Evolutionary conservation across 1,140 invertebrate genomes (phyloP).

Genomic region (Dufourea novaeangliae): DNA sequence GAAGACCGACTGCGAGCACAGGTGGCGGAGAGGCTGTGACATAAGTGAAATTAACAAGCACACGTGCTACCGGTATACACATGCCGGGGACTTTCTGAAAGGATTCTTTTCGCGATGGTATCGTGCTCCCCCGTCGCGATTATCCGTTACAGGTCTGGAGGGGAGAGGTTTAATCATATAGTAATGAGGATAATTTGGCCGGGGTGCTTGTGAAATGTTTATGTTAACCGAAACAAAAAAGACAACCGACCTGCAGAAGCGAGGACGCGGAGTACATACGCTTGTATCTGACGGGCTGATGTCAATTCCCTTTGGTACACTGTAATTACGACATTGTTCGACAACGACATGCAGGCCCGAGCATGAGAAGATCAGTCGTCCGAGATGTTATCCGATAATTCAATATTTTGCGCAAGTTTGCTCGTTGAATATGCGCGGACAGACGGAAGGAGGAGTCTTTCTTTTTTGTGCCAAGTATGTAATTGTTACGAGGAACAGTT

Average conservation of each 20-base stretch:
- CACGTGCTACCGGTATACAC: constrained; percentile 38
- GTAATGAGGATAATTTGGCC: constrained; percentile 32
- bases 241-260: not conserved
- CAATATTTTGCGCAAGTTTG: constrained; percentile 9
- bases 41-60: constrained; percentile 46
- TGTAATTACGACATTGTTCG: constrained; percentile 9
- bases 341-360: not conserved
- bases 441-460: too few relatives aligned
- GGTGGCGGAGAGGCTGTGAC: constrained; percentile 10
- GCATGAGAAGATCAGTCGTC: not conserved
- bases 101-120: constrained; percentile 16
- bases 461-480: not conserved
- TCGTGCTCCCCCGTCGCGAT: constrained; percentile 8
- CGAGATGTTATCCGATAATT: not conserved
- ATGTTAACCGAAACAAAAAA: not conserved
- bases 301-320: not conserved
- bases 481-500: not conserved
- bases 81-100: constrained; percentile 18
- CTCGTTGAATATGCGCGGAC: too few relatives aligned
- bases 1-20: not conserved
- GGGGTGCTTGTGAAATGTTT: constrained; percentile 28
- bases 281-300: not conserved
- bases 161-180: constrained; percentile 28
- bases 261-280: not conserved
- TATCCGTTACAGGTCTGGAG: constrained; percentile 27